These are phyloP conservation scores for Psilopsiagon aurifrons DNA, from an alignment of 2,113 vertebrate genomes.

Conservation along the genomic window DNA sequence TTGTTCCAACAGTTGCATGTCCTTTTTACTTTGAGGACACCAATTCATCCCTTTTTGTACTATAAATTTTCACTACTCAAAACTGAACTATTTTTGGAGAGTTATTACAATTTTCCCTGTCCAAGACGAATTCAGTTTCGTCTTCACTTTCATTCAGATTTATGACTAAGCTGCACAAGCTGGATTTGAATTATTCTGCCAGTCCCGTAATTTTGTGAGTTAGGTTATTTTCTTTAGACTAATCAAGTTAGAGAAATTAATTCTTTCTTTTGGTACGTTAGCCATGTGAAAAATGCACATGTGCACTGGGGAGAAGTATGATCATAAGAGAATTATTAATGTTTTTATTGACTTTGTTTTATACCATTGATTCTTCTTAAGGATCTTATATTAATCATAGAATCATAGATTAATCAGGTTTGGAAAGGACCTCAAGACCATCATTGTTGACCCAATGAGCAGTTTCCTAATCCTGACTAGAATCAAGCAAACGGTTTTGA, in stretches of 20 bases:
- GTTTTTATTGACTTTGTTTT: not conserved
- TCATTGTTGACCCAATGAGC: not conserved
- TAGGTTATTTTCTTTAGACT: not conserved
- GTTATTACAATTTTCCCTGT: not conserved
- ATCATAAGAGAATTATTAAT: not conserved
- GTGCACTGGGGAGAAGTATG: not conserved
- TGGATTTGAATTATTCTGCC: not conserved
- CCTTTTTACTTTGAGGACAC: not conserved
- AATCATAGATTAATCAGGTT: not conserved
- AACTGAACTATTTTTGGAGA: not conserved
- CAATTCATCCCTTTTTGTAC: not conserved
- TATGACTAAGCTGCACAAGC: not conserved
- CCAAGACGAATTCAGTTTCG: not conserved
- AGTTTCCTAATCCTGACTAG: not conserved
- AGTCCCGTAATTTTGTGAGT: not conserved
- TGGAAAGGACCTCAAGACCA: not conserved
- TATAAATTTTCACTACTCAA: conserved; percentile 12
- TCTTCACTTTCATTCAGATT: not conserved
- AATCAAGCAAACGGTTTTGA: not conserved
- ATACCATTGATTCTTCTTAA: not conserved
- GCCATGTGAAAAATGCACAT: not conserved
- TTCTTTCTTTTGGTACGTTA: not conserved
- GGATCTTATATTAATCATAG: not conserved
- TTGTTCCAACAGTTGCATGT: too few relatives aligned
- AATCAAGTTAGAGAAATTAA: not conserved